These are phyloP conservation scores for Oscheius sp. DNA, from an alignment of 2,888 invertebrate species.

Conservation along the genomic window DNA sequence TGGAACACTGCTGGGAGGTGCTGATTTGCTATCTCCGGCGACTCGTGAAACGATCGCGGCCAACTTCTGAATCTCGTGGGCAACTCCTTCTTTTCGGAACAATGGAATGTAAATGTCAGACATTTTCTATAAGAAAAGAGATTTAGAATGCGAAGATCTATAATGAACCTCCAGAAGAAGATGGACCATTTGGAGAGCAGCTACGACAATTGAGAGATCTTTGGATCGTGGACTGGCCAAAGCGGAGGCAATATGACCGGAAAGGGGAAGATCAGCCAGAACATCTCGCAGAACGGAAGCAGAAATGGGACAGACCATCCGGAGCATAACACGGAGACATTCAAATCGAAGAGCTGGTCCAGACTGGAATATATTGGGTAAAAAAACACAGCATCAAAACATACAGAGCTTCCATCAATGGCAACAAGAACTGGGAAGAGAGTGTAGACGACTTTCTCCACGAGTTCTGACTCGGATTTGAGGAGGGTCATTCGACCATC, in stretches of 20 bases:
- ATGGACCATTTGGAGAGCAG: conserved; percentile 94
- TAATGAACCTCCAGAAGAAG: conserved; percentile 78
- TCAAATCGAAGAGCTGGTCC: conserved; percentile 97
- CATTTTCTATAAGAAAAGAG: conserved; percentile 91
- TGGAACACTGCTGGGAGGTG: conserved; percentile 6
- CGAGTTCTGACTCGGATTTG: conserved; percentile 81
- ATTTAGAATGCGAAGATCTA: conserved; percentile 74
- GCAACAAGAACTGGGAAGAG: conserved; percentile 95
- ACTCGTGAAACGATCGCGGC: conserved; percentile 5
- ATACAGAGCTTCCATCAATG: conserved; percentile 91
- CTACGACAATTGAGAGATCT: conserved; percentile 94
- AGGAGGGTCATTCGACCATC: conserved; percentile 83
- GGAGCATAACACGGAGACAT: conserved; percentile 91
- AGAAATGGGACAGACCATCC: conserved; percentile 95
- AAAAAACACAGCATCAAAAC: conserved; percentile 41
- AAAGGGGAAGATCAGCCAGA: conserved; percentile 75
- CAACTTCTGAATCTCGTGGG: conserved; percentile 41
- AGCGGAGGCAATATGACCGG: conserved; percentile 96
- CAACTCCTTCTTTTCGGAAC: conserved; percentile 89
- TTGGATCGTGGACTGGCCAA: conserved; percentile 84
- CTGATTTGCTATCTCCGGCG: conserved; percentile 16
- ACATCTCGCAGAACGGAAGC: conserved; percentile 84
- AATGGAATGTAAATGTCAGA: conserved; percentile 94
- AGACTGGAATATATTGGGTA: conserved; percentile 77
- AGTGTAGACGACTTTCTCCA: conserved; percentile 80